A percentile compares a stretch with the other conserved stretches of the same genome.
Evolutionary conservation across 2,113 vertebrate genomes (phyloP).

Genomic region (Cinclus cinclus): DNA sequence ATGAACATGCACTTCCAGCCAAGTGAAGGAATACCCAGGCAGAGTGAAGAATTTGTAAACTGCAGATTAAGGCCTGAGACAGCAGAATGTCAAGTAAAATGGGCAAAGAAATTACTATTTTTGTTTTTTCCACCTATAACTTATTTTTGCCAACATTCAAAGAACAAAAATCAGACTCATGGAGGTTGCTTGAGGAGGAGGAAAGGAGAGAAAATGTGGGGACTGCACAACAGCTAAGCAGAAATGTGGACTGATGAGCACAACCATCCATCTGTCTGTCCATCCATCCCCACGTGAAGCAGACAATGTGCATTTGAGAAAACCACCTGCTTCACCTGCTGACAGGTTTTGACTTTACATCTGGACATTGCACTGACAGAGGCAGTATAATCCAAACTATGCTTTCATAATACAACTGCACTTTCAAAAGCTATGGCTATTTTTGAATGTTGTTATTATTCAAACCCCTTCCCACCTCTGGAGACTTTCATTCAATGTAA

Average conservation of each 20-base stretch:
- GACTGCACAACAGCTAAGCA: neutral
- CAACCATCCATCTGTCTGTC: neutral
- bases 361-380: neutral
- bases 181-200: neutral
- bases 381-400: neutral
- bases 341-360: neutral
- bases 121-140: neutral
- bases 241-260: neutral
- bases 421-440: neutral
- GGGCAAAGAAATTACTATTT: neutral
- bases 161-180: neutral
- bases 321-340: neutral
- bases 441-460: neutral
- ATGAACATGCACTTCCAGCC: neutral
- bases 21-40: neutral
- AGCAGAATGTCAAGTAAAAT: neutral
- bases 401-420: neutral
- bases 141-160: neutral
- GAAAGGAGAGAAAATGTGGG: neutral
- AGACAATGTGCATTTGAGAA: neutral
- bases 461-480: neutral
- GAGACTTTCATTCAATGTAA: neutral
- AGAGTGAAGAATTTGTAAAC: neutral
- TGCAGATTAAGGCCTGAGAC: neutral
- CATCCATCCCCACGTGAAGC: neutral